Percentiles rank a stretch among this genome's conserved stretches.
Evolutionary conservation across 2,113 vertebrate species (phyloP).

Genomic region (Ranitomeya imitator): DNA sequence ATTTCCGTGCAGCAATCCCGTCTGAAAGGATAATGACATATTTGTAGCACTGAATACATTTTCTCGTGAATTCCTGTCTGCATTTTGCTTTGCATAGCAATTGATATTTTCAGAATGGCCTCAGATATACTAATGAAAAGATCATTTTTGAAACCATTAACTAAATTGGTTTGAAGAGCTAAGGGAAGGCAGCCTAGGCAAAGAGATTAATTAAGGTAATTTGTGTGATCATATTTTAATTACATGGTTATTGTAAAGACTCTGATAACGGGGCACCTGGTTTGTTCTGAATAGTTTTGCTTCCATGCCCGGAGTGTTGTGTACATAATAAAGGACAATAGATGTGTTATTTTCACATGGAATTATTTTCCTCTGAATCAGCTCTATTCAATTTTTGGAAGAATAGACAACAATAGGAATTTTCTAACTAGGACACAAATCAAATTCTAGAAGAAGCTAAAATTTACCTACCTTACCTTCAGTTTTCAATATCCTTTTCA

Average conservation of each 20-base stretch:
- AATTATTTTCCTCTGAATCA: constrained; percentile 27
- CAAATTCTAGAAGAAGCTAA: not conserved
- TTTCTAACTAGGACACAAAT: not conserved
- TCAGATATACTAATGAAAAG: constrained; percentile 45
- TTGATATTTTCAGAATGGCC: constrained; percentile 31
- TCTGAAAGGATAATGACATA: constrained; percentile 39
- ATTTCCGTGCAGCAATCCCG: constrained; percentile 14
- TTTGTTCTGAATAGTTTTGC: constrained; percentile 27
- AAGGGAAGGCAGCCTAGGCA: constrained; percentile 40
- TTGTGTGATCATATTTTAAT: constrained; percentile 56
- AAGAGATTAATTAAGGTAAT: constrained; percentile 56
- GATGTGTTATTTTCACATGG: constrained; percentile 29
- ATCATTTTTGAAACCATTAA: constrained; percentile 52
- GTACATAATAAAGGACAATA: constrained; percentile 23
- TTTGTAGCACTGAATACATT: constrained; percentile 30
- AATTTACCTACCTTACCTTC: not conserved
- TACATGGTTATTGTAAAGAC: constrained; percentile 49
- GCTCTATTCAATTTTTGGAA: not conserved
- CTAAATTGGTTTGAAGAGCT: constrained; percentile 55
- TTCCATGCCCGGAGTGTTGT: constrained; percentile 1
- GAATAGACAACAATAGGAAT: not conserved
- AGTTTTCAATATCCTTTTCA: not conserved
- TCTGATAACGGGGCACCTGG: constrained; percentile 38
- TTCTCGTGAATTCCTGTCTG: constrained; percentile 27
- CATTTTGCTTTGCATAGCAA: constrained; percentile 32